Conservation (phyloP, 2,888 invertebrate species). For the Esperia sulphurella region DNA sequence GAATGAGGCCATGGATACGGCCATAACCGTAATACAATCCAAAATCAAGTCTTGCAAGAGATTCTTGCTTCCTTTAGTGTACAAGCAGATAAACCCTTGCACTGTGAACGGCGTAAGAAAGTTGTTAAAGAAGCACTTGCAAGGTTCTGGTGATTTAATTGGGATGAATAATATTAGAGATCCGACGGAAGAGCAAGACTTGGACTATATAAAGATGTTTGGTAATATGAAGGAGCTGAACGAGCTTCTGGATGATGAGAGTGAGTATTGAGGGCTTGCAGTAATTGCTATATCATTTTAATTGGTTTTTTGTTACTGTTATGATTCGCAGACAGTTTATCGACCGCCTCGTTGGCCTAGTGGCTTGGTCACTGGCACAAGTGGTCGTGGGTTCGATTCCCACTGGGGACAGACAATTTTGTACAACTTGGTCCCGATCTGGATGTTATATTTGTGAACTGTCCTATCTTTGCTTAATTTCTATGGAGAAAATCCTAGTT, state of each 20-base stretch:
- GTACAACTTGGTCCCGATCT: too few relatives aligned
- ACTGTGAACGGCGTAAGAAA: constrained; percentile 23
- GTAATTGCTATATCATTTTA: too few relatives aligned
- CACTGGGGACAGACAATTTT: too few relatives aligned
- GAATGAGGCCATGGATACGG: neutral
- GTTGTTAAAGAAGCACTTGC: constrained; percentile 33
- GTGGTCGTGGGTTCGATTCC: too few relatives aligned
- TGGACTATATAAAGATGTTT: constrained; percentile 51
- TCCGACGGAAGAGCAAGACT: constrained; percentile 15
- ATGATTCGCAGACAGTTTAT: too few relatives aligned
- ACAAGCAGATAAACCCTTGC: constrained; percentile 26
- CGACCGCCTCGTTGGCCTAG: too few relatives aligned
- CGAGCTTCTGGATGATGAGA: constrained; percentile 53
- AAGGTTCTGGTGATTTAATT: constrained; percentile 8
- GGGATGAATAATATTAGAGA: constrained; percentile 1
- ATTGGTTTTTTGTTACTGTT: too few relatives aligned
- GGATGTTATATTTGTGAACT: too few relatives aligned
- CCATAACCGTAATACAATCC: constrained; percentile 23
- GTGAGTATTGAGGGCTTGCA: constrained; percentile 36
- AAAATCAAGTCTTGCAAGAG: constrained; percentile 28
- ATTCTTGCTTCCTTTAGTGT: constrained; percentile 43
- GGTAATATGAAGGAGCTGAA: constrained; percentile 60
- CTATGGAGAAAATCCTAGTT: too few relatives aligned
- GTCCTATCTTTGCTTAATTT: too few relatives aligned
- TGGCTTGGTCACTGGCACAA: too few relatives aligned